Percentiles rank a stretch among this genome's conserved stretches.
Conservation (phyloP, 2,888 invertebrate genomes). For the Drosophila imparisetae region DNA sequence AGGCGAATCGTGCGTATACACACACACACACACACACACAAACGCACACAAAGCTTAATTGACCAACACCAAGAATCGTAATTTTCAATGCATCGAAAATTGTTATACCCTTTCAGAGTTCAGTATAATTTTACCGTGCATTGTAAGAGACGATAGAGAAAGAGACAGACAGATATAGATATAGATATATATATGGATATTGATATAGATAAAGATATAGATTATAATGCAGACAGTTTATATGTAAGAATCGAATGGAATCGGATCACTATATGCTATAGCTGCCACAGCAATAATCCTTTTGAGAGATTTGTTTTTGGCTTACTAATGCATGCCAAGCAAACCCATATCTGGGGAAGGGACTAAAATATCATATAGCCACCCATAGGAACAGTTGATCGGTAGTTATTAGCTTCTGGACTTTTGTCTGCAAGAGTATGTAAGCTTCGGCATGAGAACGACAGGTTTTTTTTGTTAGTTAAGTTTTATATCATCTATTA, state of each 20-base stretch:
- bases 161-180: not conserved
- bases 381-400: not conserved
- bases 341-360: not conserved
- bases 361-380: not conserved
- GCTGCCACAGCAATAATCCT: not conserved
- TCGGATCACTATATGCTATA: not conserved
- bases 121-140: not conserved
- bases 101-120: not conserved
- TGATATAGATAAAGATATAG: no score
- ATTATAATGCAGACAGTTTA: not conserved
- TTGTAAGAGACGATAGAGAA: not conserved
- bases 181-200: no score
- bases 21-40: not conserved
- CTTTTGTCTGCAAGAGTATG: not conserved
- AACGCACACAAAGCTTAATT: not conserved
- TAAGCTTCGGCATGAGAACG: no score
- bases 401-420: not conserved
- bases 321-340: not conserved
- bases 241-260: not conserved
- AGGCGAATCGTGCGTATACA: constrained; percentile 72
- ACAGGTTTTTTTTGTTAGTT: not conserved
- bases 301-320: not conserved
- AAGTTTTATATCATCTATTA: not conserved
- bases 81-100: not conserved
- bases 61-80: not conserved